Percentiles rank a stretch among this genome's conserved stretches.
phyloP scores from a whole-genome alignment of 2,888 invertebrate genomes.

The Meliscaeva auricollis region DNA sequence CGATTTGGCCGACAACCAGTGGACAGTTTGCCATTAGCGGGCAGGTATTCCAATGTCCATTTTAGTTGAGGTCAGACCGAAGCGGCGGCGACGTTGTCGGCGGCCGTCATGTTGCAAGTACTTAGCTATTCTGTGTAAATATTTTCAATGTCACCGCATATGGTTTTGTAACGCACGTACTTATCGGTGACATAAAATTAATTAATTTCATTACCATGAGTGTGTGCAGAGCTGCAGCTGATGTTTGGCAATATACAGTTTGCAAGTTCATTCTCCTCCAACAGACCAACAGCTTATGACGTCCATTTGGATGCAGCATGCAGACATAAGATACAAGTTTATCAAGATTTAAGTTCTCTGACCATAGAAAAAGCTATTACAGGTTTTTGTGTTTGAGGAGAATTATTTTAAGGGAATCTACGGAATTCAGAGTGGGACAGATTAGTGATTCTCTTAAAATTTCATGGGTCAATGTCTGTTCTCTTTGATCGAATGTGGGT shows the following conservation, averaged over 20 bases:
- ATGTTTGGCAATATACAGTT: slow-evolving; percentile 14
- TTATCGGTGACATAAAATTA: slow-evolving; percentile 50
- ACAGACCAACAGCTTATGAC: slow-evolving; percentile 43
- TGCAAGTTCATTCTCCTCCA: slow-evolving; percentile 53
- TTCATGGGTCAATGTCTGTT: neutral
- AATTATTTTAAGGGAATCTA: neutral
- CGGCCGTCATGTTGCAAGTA: slow-evolving; percentile 36
- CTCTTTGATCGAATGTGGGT: slow-evolving; percentile 32
- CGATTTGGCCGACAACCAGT: slow-evolving; percentile 29
- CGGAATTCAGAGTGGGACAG: neutral
- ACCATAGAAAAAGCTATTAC: neutral
- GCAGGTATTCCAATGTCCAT: slow-evolving; percentile 31
- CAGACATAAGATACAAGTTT: slow-evolving; percentile 5
- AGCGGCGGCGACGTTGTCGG: neutral
- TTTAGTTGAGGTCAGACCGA: slow-evolving; percentile 37
- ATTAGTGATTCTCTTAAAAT: slow-evolving; percentile 39
- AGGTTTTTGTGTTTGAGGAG: slow-evolving; percentile 5
- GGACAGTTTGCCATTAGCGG: slow-evolving; percentile 45
- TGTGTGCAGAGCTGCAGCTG: neutral
- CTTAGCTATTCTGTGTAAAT: slow-evolving; percentile 43
- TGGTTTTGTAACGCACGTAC: slow-evolving; percentile 54
- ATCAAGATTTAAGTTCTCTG: neutral
- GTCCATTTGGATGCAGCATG: slow-evolving; percentile 4
- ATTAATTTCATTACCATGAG: slow-evolving; percentile 31
- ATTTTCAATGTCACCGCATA: slow-evolving; percentile 63